Base-by-base conservation (phyloP, 2,888 invertebrate genomes). In the Aspidiotus rigidus region DNA sequence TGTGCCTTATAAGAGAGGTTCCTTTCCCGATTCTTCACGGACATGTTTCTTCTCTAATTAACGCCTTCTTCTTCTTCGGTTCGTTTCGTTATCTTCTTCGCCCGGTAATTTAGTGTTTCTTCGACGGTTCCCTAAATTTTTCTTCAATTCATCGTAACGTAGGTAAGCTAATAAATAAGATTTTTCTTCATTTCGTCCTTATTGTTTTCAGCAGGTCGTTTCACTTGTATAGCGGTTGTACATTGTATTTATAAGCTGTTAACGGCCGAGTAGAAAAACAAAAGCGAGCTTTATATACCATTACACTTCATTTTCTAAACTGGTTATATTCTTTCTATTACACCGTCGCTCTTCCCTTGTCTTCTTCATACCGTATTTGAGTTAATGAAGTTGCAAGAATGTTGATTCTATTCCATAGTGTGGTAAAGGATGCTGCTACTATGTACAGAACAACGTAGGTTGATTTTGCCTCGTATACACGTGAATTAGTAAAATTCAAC, bases 21-120 rank as follows among this genome's bases (percentile, higher is more conserved):
- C 28, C 28, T n/a, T 40, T 64, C 55, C 55, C 55, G 57, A 57
- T 57, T 64, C 64, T 28, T 39, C 39, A 64, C 53, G 55, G 64
- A 64, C 56, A 53, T 17, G 63, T 53, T 63, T n/a, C 61, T 62
- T 7, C 53, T 17, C 63, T 53, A 64, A 64, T 64, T 64, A 64
- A 54, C 64, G 55, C 64, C 64, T 64, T 9, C 40, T 64, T 9
- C 40, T 64, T 64, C 64, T 53, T 53, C 53, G 53, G 40, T 41
- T 7, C 53, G 44, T 9, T 49, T n/a, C 11, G 49, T 49, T n/a
- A n/a, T 49, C 49, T 49, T 49, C 49, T 49, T 49, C 49, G 49
- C 49, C 49, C 49, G n/a, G 49, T 64, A 64, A 64, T 64, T 64
- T 55, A 64, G 49, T 64, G 7, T 53, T 7, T 13, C 41, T 15